These are phyloP conservation scores for Heliothis subflexa DNA, from an alignment of 1,140 invertebrate genomes.

Conservation along the genomic window DNA sequence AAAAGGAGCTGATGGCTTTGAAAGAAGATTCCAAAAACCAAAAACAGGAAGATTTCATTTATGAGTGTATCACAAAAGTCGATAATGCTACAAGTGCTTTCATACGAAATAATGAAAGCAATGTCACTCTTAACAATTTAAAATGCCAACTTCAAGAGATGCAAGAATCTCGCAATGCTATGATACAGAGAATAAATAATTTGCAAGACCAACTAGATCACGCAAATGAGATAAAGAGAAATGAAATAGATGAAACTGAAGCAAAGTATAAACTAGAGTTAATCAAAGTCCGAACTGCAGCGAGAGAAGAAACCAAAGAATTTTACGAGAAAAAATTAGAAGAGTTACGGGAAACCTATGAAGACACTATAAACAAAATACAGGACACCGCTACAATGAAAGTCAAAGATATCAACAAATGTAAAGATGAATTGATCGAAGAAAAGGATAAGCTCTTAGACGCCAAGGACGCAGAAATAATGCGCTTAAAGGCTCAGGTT, in stretches of 20 bases:
- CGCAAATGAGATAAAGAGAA: slow-evolving; percentile 63
- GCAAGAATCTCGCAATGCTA: slow-evolving; percentile 61
- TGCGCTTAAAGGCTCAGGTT: slow-evolving; percentile 56
- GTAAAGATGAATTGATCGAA: slow-evolving; percentile 56
- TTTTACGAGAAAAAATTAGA: slow-evolving; percentile 68
- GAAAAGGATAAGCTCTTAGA: slow-evolving; percentile 70
- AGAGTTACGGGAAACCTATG: slow-evolving; percentile 61
- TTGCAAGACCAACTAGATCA: slow-evolving; percentile 68
- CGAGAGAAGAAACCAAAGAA: slow-evolving; percentile 60
- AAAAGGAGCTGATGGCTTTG: slow-evolving; percentile 64
- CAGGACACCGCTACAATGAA: slow-evolving; percentile 53
- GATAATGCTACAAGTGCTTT: slow-evolving; percentile 61
- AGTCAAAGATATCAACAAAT: slow-evolving; percentile 53
- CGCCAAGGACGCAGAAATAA: slow-evolving; percentile 65
- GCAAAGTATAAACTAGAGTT: slow-evolving; percentile 71
- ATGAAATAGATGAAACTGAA: slow-evolving; percentile 70
- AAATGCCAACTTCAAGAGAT: slow-evolving; percentile 69
- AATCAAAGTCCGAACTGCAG: slow-evolving; percentile 59
- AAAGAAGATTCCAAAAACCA: slow-evolving; percentile 61
- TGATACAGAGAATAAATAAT: slow-evolving; percentile 65
- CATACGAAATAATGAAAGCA: slow-evolving; percentile 57
- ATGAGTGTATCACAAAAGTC: slow-evolving; percentile 57
- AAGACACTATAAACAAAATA: slow-evolving; percentile 61
- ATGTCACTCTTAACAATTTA: slow-evolving; percentile 57
- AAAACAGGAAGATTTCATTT: slow-evolving; percentile 36